phyloP scores from a whole-genome alignment of 2,888 invertebrate genomes.

The Dorcus hopei region DNA sequence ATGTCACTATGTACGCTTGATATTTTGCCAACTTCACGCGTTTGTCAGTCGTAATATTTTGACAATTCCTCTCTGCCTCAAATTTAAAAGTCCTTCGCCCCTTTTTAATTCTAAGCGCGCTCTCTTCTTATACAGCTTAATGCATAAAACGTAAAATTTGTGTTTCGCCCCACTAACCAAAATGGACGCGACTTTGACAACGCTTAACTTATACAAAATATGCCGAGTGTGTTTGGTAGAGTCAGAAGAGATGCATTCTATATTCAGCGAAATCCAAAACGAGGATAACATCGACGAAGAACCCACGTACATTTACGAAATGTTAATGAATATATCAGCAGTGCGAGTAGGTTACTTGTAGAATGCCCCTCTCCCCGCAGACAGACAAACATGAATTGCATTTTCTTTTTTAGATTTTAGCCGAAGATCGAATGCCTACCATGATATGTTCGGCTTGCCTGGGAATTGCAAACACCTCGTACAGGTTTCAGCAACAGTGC shows the following conservation, averaged over 20 bases:
- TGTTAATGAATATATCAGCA: slow-evolving; percentile 32
- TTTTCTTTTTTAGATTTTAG: slow-evolving; percentile 27
- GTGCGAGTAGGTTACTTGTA: slow-evolving; percentile 25
- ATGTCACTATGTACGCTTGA: no score
- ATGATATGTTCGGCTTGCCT: slow-evolving; percentile 33
- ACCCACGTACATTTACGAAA: slow-evolving; percentile 30
- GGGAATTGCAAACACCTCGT: slow-evolving; percentile 30
- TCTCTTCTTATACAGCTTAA: no score
- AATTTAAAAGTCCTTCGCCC: no score
- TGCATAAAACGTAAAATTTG: no score
- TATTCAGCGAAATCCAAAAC: slow-evolving; percentile 30
- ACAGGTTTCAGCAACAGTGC: slow-evolving; percentile 34
- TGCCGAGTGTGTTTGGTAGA: slow-evolving; percentile 34
- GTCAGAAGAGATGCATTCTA: slow-evolving; percentile 33
- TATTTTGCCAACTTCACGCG: no score
- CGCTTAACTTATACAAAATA: slow-evolving; percentile 31
- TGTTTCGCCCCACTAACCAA: not conserved
- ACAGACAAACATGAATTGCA: not conserved
- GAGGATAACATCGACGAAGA: slow-evolving; percentile 27
- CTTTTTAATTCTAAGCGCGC: no score
- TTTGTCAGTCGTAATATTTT: no score
- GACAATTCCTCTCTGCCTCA: no score
- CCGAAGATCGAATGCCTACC: slow-evolving; percentile 32
- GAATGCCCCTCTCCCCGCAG: not conserved
- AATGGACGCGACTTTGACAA: slow-evolving; percentile 8